Evolutionary conservation across 2,113 vertebrate genomes (phyloP).

Genomic region (Acanthochromis polyacanthus): DNA sequence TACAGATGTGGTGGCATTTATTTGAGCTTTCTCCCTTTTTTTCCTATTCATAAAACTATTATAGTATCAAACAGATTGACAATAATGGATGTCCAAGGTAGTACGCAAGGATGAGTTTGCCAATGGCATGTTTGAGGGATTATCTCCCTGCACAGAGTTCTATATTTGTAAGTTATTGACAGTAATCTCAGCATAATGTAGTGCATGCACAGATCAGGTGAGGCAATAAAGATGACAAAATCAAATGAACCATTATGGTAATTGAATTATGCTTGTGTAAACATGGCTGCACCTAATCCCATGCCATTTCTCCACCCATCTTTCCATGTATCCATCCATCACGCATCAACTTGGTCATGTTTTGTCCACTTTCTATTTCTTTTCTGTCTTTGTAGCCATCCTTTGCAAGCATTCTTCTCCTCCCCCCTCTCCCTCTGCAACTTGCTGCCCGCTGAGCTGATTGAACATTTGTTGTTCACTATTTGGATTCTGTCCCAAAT

Average conservation of each 20-base stretch:
- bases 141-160: neutral
- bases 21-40: neutral
- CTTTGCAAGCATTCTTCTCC: neutral
- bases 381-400: conserved; percentile 30
- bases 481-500: conserved; percentile 71
- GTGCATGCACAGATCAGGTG: neutral
- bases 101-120: conserved; percentile 12
- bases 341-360: conserved; percentile 17
- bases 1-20: conserved; percentile 17
- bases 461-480: conserved; percentile 68
- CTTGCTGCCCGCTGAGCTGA: conserved; percentile 58
- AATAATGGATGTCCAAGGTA: conserved; percentile 47
- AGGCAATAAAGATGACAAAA: conserved; percentile 4
- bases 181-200: conserved; percentile 37
- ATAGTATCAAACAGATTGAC: conserved; percentile 22
- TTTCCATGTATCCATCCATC: conserved; percentile 26
- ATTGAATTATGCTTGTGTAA: conserved; percentile 30
- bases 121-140: conserved; percentile 28
- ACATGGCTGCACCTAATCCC: conserved; percentile 22
- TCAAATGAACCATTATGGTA: conserved; percentile 9
- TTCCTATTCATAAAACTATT: conserved; percentile 10
- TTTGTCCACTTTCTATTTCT: conserved; percentile 25
- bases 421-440: conserved; percentile 7
- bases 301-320: conserved; percentile 25
- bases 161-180: conserved; percentile 38